These are phyloP conservation scores for Clarias batrachus DNA, from an alignment of 2,113 vertebrate genomes.

Conservation along the genomic window DNA sequence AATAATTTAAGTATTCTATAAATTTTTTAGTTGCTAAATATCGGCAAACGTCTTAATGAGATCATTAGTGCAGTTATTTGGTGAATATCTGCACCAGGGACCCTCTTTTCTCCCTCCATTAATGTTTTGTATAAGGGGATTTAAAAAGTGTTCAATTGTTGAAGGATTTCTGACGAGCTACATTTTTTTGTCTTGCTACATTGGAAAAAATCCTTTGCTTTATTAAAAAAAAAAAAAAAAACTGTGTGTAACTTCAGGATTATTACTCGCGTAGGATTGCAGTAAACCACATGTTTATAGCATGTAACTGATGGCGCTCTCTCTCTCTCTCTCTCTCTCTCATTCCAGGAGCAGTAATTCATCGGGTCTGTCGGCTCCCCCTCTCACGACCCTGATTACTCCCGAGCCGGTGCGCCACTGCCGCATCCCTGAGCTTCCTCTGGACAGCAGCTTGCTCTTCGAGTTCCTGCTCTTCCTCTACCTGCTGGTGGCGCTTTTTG, in stretches of 20 bases:
- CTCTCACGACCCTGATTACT: slow-evolving; percentile 91
- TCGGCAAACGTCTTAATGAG: no score
- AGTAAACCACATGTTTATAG: background rate
- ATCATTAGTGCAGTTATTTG: no score
- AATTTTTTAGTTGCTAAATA: background rate
- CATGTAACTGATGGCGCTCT: background rate
- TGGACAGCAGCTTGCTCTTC: slow-evolving; percentile 91
- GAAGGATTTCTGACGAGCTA: background rate
- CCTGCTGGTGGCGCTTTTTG: slow-evolving; percentile 91
- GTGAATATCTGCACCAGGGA: no score
- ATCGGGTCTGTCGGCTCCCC: slow-evolving; percentile 87
- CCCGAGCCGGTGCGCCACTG: slow-evolving; percentile 95
- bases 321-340: background rate
- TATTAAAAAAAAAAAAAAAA: no score
- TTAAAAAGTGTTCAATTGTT: no score
- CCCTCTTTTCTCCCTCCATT: no score
- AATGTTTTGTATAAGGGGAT: no score
- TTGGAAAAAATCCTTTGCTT: no score
- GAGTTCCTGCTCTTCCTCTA: slow-evolving; percentile 97
- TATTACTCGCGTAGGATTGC: no score
- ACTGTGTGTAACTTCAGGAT: no score
- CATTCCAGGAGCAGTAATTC: slow-evolving; percentile 83
- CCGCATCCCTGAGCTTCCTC: slow-evolving; percentile 88
- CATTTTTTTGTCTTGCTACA: no score
- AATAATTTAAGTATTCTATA: background rate